Evolutionary conservation across 2,113 vertebrate species (phyloP).

Genomic region (Anoplopoma fimbria): DNA sequence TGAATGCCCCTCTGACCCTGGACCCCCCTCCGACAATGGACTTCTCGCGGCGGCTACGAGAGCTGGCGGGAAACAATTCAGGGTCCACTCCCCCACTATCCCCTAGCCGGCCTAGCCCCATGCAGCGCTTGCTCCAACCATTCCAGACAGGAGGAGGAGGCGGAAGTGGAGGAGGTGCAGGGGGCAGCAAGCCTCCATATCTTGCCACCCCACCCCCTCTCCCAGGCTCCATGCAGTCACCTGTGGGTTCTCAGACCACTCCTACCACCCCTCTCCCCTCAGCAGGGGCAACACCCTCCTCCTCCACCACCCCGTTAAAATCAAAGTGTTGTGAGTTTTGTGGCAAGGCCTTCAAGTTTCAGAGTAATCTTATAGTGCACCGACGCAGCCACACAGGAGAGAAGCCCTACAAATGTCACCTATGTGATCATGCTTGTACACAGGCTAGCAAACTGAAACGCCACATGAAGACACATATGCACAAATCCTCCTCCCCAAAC

Average conservation of each 20-base stretch:
- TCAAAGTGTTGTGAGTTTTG: slow-evolving; percentile 99
- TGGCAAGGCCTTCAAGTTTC: slow-evolving; percentile 99
- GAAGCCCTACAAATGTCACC: slow-evolving; percentile 99
- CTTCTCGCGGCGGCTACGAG: slow-evolving; percentile 98
- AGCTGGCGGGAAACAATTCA: slow-evolving; percentile 98
- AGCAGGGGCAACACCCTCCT: slow-evolving; percentile 72
- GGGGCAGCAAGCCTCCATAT: slow-evolving; percentile 94
- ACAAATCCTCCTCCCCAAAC: slow-evolving; percentile 97
- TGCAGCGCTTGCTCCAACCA: slow-evolving; percentile 99
- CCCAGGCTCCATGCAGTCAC: slow-evolving; percentile 94
- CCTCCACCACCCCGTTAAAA: slow-evolving; percentile 88
- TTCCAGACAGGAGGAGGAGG: slow-evolving; percentile 91
- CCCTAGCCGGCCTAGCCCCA: slow-evolving; percentile 96
- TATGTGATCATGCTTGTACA: slow-evolving; percentile 99
- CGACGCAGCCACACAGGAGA: slow-evolving; percentile 99
- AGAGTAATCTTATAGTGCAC: slow-evolving; percentile 99
- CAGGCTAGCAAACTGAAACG: slow-evolving; percentile 99
- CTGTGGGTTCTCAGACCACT: slow-evolving; percentile 92
- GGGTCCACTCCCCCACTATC: slow-evolving; percentile 95
- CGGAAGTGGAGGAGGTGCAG: slow-evolving; percentile 76
- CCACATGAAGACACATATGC: slow-evolving; percentile 99
- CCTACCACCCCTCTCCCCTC: slow-evolving; percentile 77
- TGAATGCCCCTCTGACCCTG: slow-evolving; percentile 98
- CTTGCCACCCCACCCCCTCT: slow-evolving; percentile 96
- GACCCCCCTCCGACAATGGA: slow-evolving; percentile 99